Conservation (phyloP, 2,113 vertebrate genomes). For the Hassar affinis region DNA sequence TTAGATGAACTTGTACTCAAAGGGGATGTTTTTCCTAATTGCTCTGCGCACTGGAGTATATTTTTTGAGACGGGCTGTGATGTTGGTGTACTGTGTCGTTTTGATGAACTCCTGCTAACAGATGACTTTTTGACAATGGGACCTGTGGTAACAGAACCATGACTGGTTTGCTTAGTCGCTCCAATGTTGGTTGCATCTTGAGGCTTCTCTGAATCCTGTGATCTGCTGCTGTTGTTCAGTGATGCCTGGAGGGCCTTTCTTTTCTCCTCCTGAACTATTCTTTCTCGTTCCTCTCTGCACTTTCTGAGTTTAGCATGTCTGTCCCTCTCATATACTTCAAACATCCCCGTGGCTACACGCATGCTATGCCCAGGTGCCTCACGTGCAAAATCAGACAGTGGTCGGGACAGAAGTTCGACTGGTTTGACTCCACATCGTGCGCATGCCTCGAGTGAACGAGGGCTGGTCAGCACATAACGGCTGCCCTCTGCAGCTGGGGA, state of each 20-base stretch:
- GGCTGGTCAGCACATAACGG: conserved; percentile 95
- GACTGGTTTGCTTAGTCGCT: conserved; percentile 50
- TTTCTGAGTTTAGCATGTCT: conserved; percentile 86
- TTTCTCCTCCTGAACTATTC: conserved; percentile 90
- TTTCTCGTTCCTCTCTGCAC: conserved; percentile 88
- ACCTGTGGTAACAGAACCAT: conserved; percentile 55
- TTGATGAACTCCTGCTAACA: conserved; percentile 33
- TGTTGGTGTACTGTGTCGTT: conserved; percentile 38
- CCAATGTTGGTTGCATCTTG: conserved; percentile 45
- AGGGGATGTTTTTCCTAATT: conserved; percentile 51
- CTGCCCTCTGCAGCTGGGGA: conserved; percentile 88
- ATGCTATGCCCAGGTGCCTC: conserved; percentile 90
- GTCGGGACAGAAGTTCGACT: conserved; percentile 86
- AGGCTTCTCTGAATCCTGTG: conserved; percentile 65
- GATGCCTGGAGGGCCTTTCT: conserved; percentile 79
- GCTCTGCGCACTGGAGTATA: conserved; percentile 36
- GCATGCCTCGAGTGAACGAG: conserved; percentile 93
- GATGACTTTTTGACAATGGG: conserved; percentile 57
- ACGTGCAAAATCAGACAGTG: conserved; percentile 83
- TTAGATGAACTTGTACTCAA: conserved; percentile 55
- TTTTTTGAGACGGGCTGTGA: conserved; percentile 53
- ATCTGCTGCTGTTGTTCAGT: conserved; percentile 67
- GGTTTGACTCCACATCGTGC: conserved; percentile 92
- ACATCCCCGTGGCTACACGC: conserved; percentile 88
- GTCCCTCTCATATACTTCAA: conserved; percentile 88